Evolutionary conservation across 2,888 invertebrate species (phyloP), one percentile per base, ranked within the genome.

Genomic region (Zaprionus bogoriensis): DNA sequence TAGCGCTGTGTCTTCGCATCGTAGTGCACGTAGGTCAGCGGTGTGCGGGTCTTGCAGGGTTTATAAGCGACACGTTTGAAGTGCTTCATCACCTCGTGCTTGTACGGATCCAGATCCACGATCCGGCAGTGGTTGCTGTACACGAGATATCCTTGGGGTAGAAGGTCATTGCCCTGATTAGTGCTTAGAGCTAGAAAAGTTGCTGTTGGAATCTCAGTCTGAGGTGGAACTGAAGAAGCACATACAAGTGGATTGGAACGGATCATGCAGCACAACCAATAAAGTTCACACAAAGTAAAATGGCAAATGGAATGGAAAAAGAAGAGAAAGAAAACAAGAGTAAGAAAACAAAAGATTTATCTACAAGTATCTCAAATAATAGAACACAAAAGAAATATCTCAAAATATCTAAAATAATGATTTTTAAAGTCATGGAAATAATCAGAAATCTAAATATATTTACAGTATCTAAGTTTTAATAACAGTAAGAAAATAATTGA

Each of bases 111-210:
- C 59, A 93, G 76, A 65, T 94, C 92, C 12, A 93, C 92, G 86
- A 95, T 94, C 81, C 92, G 92, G 79, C 95, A 95, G 81, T 92
- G 92, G 32, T 93, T 91, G 82, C 92, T 94, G 91, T 92, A 91
- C 7, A 91, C 91, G 30, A 91, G 83, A 76, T 88, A 91, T 62
- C 91, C 91, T 90, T 87, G 50, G 44, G 89, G 67, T 67, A 72
- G 61, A 71, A 61, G 50, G n/a, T n/a, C n/a, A 36, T 7, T 9
- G 32, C 17, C 17, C n/a, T 36, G 14, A 36, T 36, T 36, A 17
- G 17, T 1, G 32, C 14, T 17, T 3, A 6, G n/a, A 7, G n/a
- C 6, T 17, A n/a, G n/a, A n/a, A n/a, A n/a, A n/a, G n/a, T n/a
- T n/a, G n/a, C n/a, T n/a, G n/a, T n/a, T n/a, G n/a, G n/a, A n/a